Percentiles rank a stretch among this genome's conserved stretches.
phyloP scores from a whole-genome alignment of 2,113 vertebrate species.

The Limanda limanda region DNA sequence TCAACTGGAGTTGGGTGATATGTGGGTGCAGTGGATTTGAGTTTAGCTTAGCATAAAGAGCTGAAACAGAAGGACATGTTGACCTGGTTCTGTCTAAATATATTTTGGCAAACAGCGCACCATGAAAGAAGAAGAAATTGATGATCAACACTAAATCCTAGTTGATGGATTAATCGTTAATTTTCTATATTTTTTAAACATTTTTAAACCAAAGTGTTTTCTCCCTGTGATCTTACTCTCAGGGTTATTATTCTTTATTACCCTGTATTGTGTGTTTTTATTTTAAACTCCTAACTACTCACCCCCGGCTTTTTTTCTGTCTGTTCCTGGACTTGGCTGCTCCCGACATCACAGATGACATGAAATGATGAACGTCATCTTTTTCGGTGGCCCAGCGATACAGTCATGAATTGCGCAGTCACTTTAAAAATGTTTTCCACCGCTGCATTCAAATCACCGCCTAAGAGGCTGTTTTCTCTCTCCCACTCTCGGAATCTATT shows the following conservation, averaged over 20 bases:
- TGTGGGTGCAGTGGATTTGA: too few relatives aligned
- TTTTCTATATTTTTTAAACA: background rate
- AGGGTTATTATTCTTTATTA: background rate
- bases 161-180: background rate
- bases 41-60: too few relatives aligned
- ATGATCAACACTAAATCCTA: too few relatives aligned
- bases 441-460: conserved; percentile 57
- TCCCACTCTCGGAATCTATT: conserved; percentile 47
- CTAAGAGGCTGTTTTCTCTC: conserved; percentile 18
- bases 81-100: too few relatives aligned
- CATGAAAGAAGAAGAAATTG: too few relatives aligned
- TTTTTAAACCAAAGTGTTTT: background rate
- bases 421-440: conserved; percentile 45
- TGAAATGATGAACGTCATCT: conserved; percentile 22
- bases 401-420: conserved; percentile 30
- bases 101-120: too few relatives aligned
- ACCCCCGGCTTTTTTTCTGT: background rate
- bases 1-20: too few relatives aligned
- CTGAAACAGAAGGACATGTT: too few relatives aligned
- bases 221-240: background rate
- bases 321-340: background rate
- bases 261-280: background rate
- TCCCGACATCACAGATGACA: background rate
- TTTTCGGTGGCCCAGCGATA: background rate
- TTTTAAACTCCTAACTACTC: background rate